Conservation (phyloP, 2,113 vertebrate genomes). For the Crotalus horridus region DNA sequence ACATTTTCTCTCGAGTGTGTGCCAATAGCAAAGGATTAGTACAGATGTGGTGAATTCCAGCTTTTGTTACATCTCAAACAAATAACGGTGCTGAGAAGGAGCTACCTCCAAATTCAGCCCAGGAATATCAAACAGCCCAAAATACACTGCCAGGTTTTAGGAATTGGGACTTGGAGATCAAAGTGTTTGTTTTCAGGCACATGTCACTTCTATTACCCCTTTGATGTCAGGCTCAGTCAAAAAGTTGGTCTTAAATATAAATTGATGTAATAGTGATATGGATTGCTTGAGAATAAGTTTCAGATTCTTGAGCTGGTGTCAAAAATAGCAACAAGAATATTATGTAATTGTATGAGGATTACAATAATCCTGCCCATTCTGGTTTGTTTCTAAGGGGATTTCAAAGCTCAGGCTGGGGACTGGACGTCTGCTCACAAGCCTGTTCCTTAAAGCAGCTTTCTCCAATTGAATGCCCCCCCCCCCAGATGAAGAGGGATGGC, state of each 20-base stretch:
- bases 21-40: background rate
- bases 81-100: background rate
- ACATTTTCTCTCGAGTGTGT: background rate
- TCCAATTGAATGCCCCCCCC: background rate
- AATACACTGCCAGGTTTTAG: background rate
- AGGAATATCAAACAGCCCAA: background rate
- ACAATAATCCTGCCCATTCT: background rate
- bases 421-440: background rate
- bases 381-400: background rate
- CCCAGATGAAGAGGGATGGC: background rate
- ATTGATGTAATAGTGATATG: background rate
- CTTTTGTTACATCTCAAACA: background rate
- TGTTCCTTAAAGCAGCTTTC: background rate
- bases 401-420: background rate
- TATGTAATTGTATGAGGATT: background rate
- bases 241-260: background rate
- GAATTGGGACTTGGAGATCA: background rate
- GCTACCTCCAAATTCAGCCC: background rate
- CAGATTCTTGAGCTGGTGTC: background rate
- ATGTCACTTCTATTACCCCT: background rate
- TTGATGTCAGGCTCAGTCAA: background rate
- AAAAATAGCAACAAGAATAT: background rate
- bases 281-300: background rate
- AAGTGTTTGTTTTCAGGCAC: background rate
- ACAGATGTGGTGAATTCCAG: background rate